phyloP scores from a whole-genome alignment of 2,113 vertebrate genomes.

The Sitta europaea region DNA sequence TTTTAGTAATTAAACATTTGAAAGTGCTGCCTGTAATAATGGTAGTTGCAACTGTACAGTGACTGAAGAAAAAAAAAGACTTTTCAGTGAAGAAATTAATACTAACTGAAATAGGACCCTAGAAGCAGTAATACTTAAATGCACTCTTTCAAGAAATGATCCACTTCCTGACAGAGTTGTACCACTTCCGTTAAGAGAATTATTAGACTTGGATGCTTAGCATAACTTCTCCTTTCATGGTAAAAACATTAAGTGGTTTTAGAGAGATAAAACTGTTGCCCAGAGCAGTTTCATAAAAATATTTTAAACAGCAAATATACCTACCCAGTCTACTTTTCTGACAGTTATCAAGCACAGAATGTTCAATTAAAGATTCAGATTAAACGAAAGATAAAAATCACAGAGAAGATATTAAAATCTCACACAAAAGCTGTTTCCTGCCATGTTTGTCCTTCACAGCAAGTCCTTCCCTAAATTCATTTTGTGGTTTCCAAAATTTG shows the following conservation, averaged over 20 bases:
- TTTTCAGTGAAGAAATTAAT: not conserved
- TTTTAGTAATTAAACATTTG: not conserved
- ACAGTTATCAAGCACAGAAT: not conserved
- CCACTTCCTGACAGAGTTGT: conserved; percentile 30
- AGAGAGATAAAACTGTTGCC: conserved; percentile 2
- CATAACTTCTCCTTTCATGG: conserved; percentile 56
- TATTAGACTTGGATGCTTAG: conserved; percentile 32
- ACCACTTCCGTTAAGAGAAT: conserved; percentile 30
- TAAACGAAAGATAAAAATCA: not conserved
- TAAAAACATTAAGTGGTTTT: conserved; percentile 31
- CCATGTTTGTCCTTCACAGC: not conserved
- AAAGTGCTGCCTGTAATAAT: not conserved
- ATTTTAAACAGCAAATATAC: not conserved
- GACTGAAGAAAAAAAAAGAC: not conserved
- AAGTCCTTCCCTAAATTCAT: not conserved
- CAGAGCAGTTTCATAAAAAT: not conserved
- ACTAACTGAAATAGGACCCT: not conserved
- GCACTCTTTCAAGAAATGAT: not conserved
- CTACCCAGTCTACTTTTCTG: not conserved
- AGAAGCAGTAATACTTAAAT: not conserved
- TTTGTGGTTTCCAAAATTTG: not conserved
- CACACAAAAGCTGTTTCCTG: not conserved
- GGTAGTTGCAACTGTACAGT: not conserved
- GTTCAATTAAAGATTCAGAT: not conserved
- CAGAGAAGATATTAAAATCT: not conserved